Evolutionary conservation across 2,113 vertebrate genomes (phyloP).

Genomic region (Mirounga angustirostris): DNA sequence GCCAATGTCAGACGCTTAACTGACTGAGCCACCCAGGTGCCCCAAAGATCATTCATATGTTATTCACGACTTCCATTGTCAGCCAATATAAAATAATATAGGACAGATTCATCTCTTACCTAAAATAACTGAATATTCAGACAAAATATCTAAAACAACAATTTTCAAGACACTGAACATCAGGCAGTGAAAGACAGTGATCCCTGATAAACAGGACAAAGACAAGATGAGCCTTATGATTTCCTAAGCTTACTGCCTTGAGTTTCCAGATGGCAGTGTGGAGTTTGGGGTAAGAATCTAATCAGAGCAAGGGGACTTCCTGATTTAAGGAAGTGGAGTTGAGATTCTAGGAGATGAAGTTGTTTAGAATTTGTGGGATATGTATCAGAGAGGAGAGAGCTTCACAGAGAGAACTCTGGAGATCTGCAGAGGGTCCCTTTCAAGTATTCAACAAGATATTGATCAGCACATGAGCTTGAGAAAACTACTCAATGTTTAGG

Average conservation of each 20-base stretch:
- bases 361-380: background rate
- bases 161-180: background rate
- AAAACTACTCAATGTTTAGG: background rate
- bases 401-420: background rate
- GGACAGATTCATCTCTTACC: background rate
- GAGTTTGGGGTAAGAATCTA: rapidly evolving
- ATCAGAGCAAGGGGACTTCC: background rate
- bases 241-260: background rate
- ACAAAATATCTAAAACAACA: background rate
- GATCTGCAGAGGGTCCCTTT: background rate
- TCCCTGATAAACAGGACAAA: background rate
- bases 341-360: background rate
- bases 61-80: background rate
- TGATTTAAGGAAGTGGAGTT: background rate
- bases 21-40: background rate
- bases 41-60: background rate
- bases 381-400: background rate
- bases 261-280: background rate
- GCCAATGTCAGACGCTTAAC: background rate
- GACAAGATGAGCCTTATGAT: background rate
- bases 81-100: background rate
- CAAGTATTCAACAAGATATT: background rate
- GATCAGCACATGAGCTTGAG: background rate
- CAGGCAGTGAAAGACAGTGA: background rate
- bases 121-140: background rate